These are phyloP conservation scores for Alectoris magna DNA, from an alignment of 2,797 vertebrate species.

Conservation along the genomic window DNA sequence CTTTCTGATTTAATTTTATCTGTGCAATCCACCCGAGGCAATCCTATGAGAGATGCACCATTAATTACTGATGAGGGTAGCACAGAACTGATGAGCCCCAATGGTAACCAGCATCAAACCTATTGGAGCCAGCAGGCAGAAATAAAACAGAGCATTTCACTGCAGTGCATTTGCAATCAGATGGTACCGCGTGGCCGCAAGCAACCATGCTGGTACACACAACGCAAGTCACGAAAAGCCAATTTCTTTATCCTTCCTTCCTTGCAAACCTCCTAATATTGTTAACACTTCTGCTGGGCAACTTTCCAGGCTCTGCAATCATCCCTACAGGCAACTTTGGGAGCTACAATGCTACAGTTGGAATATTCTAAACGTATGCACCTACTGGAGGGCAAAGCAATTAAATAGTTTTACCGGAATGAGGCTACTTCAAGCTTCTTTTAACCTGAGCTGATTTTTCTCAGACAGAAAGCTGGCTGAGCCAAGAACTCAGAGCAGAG, in stretches of 20 bases:
- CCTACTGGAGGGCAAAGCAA: background rate
- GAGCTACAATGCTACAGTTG: background rate
- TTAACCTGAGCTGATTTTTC: background rate
- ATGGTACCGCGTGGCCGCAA: background rate
- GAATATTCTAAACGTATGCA: background rate
- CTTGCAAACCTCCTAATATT: background rate
- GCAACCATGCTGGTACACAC: background rate
- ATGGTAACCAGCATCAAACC: background rate
- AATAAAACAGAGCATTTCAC: background rate
- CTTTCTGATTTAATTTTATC: background rate
- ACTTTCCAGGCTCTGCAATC: background rate
- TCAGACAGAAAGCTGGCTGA: background rate
- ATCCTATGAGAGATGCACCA: background rate
- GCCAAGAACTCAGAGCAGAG: background rate
- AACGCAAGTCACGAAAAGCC: background rate
- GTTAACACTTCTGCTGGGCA: background rate
- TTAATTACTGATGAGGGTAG: background rate
- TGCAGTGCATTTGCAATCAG: background rate
- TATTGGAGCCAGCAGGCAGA: background rate
- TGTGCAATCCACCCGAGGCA: background rate
- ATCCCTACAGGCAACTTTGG: background rate
- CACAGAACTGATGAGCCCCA: constrained; percentile 5
- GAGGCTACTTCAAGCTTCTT: background rate
- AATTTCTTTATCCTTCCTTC: background rate
- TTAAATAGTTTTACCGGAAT: background rate